A percentile compares a stretch with the other conserved stretches of the same genome.
These are phyloP conservation scores for Diceros bicornis DNA, from an alignment of 2,797 vertebrate genomes.

Conservation along the genomic window DNA sequence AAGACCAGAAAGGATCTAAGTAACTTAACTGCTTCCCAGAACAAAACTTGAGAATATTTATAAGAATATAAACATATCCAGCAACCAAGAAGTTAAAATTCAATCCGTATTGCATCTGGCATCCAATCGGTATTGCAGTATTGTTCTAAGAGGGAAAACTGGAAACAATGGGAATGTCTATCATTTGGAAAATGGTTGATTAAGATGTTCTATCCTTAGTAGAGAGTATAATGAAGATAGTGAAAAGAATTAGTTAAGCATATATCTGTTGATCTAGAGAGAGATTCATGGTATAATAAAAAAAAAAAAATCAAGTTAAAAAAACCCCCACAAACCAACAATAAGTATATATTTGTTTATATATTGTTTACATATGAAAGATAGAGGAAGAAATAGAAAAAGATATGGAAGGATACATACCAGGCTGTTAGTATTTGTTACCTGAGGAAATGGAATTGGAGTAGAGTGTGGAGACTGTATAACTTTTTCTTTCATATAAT, in stretches of 20 bases:
- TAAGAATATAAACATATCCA: slow-evolving; percentile 34
- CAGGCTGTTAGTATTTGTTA: neutral
- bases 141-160: neutral
- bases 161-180: neutral
- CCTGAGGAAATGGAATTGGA: neutral
- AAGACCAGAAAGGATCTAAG: neutral
- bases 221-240: neutral
- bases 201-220: neutral
- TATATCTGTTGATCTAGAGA: neutral
- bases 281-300: neutral
- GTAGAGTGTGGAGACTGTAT: neutral
- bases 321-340: neutral
- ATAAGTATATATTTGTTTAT: neutral
- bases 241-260: slow-evolving; percentile 21
- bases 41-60: neutral
- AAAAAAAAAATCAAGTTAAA: neutral
- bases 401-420: neutral
- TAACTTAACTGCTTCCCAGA: neutral
- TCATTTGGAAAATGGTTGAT: neutral
- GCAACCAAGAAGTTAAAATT: neutral
- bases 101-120: neutral
- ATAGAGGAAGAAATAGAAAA: neutral
- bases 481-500: neutral
- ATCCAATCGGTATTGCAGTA: neutral
- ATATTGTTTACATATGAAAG: neutral